Conservation (phyloP, 2,888 invertebrate genomes). For the Nipponacmea schrenckii region DNA sequence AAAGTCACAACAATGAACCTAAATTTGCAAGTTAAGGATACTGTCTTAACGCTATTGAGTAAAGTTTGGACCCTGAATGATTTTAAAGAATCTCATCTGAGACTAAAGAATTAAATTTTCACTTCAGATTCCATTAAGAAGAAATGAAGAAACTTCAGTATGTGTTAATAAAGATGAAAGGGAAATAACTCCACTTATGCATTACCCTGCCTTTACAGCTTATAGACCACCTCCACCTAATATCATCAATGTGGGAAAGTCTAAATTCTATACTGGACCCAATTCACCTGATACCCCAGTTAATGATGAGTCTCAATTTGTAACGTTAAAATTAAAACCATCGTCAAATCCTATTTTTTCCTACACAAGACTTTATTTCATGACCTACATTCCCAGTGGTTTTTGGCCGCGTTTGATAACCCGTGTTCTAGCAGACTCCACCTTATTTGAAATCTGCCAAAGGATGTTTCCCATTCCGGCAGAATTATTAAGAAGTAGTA, state of each 20-base stretch:
- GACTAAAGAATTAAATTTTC: too few species aligned
- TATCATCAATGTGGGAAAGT: constrained; percentile 23
- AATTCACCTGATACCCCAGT: background rate
- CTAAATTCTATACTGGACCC: constrained; percentile 25
- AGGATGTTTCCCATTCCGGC: constrained; percentile 44
- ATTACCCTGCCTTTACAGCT: constrained; percentile 1
- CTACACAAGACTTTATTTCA: constrained; percentile 69
- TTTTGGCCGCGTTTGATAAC: constrained; percentile 97
- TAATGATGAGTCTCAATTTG: constrained; percentile 10
- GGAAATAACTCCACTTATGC: constrained; percentile 7
- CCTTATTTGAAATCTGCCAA: constrained; percentile 41
- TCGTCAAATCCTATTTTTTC: constrained; percentile 52
- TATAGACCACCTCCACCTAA: constrained; percentile 6
- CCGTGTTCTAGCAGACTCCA: constrained; percentile 85
- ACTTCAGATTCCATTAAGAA: constrained; percentile 30
- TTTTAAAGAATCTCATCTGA: too few species aligned
- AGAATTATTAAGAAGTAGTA: constrained; percentile 40
- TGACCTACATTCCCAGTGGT: constrained; percentile 97
- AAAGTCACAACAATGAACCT: too few species aligned
- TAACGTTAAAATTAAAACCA: constrained; percentile 37
- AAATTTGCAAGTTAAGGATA: too few species aligned
- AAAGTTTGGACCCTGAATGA: too few species aligned
- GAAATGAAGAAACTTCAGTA: constrained; percentile 22
- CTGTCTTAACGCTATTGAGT: too few species aligned
- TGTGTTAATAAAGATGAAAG: constrained; percentile 7